Evolutionary conservation across 2,888 invertebrate genomes (phyloP).

Genomic region (Cenopis cana): DNA sequence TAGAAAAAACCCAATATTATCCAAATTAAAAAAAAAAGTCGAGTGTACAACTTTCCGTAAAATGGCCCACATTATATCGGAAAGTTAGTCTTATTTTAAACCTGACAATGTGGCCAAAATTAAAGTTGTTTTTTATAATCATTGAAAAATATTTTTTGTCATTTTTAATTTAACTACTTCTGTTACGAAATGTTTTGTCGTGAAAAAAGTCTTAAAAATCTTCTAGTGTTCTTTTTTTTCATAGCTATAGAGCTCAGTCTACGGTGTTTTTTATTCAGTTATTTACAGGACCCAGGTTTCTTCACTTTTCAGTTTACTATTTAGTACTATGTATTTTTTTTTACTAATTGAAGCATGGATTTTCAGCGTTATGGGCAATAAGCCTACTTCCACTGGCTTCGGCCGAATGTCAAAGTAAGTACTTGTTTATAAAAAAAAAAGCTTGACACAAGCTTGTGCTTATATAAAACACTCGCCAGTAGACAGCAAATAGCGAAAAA

Average conservation of each 20-base stretch:
- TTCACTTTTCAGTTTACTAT: conserved; percentile 61
- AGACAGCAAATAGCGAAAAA: conserved; percentile 42
- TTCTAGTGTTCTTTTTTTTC: conserved; percentile 47
- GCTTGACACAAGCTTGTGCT: conserved; percentile 44
- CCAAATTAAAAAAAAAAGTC: too few species aligned
- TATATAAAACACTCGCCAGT: conserved; percentile 40
- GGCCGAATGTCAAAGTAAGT: conserved; percentile 85
- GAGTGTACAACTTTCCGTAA: too few species aligned
- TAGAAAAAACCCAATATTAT: too few species aligned
- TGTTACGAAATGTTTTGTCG: conserved; percentile 35
- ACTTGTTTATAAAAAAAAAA: conserved; percentile 55
- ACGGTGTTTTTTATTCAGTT: conserved; percentile 69
- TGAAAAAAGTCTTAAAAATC: conserved; percentile 46
- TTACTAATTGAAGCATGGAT: conserved; percentile 83
- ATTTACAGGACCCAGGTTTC: conserved; percentile 70
- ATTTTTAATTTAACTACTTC: not conserved
- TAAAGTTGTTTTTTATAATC: not conserved
- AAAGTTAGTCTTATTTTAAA: not conserved
- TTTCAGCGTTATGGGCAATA: conserved; percentile 85
- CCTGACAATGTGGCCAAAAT: not conserved
- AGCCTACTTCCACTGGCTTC: conserved; percentile 81
- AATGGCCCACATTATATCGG: too few species aligned
- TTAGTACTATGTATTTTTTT: conserved; percentile 61
- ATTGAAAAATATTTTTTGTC: not conserved
- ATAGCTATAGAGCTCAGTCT: conserved; percentile 64